Conservation (phyloP, 30 jellyfish, hydroid and myxozoan genomes). For the Haliclystus octoradiatus region DNA sequence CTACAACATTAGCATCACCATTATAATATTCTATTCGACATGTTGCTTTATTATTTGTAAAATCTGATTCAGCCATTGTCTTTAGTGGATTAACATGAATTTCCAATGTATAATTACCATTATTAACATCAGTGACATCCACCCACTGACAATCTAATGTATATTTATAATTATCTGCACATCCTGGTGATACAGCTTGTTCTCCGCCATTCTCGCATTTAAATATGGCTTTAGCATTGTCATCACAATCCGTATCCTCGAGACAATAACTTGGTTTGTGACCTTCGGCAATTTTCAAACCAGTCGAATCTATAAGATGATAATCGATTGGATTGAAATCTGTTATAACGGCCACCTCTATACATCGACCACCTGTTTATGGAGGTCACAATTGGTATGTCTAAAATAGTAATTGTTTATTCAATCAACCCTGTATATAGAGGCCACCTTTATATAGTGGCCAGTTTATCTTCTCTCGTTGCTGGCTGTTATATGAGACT, state of each 20-base stretch:
- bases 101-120: conserved; percentile 82
- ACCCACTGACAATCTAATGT: conserved; percentile 96
- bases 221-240: conserved; percentile 53
- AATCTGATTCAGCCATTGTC: conserved; percentile 69
- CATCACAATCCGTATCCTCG: conserved; percentile 84
- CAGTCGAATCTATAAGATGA: conserved; percentile 37
- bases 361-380: too few species aligned
- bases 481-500: not conserved
- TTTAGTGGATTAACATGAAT: conserved; percentile 67
- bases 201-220: conserved; percentile 88
- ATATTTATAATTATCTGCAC: conserved; percentile 83
- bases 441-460: too few species aligned
- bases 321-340: too few species aligned
- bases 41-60: conserved; percentile 62
- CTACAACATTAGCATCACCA: conserved; percentile 36
- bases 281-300: conserved; percentile 79
- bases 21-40: conserved; percentile 66
- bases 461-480: not conserved
- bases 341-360: not conserved
- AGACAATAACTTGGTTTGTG: conserved; percentile 95
- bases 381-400: not conserved
- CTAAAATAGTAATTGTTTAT: not conserved
- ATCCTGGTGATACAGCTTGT: conserved; percentile 82
- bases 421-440: not conserved
- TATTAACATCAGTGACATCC: conserved; percentile 68